Percentiles rank a stretch among this genome's conserved stretches.
phyloP scores from a whole-genome alignment of 92 coral and sea anemone genomes.

The Actinostola sp. region DNA sequence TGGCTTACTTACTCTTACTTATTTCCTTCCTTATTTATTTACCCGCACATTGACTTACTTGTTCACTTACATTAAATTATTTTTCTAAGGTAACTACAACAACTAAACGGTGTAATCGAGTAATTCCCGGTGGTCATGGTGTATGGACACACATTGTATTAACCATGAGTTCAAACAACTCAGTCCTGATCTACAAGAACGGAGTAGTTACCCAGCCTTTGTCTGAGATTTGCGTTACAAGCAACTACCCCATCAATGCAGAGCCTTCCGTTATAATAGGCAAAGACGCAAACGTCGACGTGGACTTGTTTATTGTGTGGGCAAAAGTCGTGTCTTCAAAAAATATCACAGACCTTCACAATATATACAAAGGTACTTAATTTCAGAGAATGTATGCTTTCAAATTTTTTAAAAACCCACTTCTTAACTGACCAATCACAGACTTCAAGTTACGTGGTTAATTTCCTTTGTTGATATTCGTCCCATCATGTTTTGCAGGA shows the following conservation, averaged over 20 bases:
- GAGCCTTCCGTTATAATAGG: conserved; percentile 1
- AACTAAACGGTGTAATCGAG: neutral
- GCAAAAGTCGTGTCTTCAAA: neutral
- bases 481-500: neutral
- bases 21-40: no score
- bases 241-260: neutral
- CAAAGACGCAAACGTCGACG: conserved; percentile 5
- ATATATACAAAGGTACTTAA: conserved; percentile 23
- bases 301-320: conserved; percentile 27
- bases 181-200: conserved; percentile 1
- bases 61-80: no score
- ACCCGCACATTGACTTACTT: no score
- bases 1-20: no score
- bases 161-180: neutral
- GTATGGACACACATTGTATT: conserved; percentile 26
- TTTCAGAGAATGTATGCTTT: no score
- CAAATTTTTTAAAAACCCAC: no score
- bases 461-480: no score
- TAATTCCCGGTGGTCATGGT: neutral
- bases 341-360: neutral
- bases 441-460: no score
- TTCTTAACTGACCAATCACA: no score
- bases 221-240: neutral
- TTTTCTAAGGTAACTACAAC: conserved; percentile 3
- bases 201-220: neutral